Conservation (phyloP, 2,113 vertebrate genomes). For the Bufo gargarizans region DNA sequence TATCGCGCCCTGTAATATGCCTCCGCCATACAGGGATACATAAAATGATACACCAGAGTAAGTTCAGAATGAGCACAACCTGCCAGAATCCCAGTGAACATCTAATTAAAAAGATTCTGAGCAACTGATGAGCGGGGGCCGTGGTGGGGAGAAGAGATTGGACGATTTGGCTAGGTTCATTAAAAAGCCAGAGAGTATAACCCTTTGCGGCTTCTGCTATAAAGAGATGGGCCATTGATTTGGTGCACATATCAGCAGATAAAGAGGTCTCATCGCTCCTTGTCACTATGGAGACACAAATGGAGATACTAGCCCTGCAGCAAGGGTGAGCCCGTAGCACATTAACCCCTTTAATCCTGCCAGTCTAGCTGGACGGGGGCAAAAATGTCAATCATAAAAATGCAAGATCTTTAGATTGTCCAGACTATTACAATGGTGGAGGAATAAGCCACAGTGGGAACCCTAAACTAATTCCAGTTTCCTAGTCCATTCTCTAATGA, state of each 20-base stretch:
- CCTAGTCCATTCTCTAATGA: background rate
- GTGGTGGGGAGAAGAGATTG: conserved; percentile 33
- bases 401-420: background rate
- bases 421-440: background rate
- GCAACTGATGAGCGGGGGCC: conserved; percentile 26
- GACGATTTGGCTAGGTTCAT: conserved; percentile 48
- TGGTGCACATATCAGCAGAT: conserved; percentile 53
- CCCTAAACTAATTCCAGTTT: background rate
- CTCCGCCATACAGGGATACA: background rate
- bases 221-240: conserved; percentile 54
- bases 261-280: conserved; percentile 47
- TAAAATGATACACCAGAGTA: background rate
- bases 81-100: conserved; percentile 29
- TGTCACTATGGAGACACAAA: conserved; percentile 55
- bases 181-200: conserved; percentile 55
- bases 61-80: conserved; percentile 15
- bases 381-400: background rate
- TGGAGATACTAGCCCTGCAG: conserved; percentile 24
- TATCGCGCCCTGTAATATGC: background rate
- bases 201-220: conserved; percentile 37
- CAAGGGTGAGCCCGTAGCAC: background rate
- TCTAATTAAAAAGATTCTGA: conserved; percentile 53
- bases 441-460: background rate
- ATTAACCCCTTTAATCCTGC: conserved; percentile 27
- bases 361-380: background rate